Evolutionary conservation across 2,113 vertebrate species (phyloP).

Genomic region (Anas platyrhynchos): DNA sequence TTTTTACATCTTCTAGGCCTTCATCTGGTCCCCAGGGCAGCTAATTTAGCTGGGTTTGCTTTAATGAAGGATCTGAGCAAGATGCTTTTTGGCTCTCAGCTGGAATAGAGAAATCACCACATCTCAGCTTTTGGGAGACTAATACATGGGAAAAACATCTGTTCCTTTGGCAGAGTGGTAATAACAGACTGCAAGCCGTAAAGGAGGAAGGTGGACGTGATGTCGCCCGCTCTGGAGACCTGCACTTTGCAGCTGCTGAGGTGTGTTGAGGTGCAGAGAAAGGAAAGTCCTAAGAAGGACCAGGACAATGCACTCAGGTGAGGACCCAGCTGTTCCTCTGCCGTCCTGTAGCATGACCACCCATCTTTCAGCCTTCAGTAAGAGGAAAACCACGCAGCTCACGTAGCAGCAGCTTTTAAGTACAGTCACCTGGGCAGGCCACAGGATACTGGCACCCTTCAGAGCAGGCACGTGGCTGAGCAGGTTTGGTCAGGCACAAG

Average conservation of each 20-base stretch:
- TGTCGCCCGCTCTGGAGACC: neutral
- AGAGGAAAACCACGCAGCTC: neutral
- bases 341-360: neutral
- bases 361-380: accelerated
- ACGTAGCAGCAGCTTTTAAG: neutral
- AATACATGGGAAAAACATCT: neutral
- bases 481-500: neutral
- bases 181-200: neutral
- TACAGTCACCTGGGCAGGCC: neutral
- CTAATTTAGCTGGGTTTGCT: neutral
- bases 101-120: neutral
- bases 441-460: neutral
- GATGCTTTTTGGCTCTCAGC: neutral
- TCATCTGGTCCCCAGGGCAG: neutral
- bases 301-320: neutral
- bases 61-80: neutral
- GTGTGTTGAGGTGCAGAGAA: neutral
- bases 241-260: neutral
- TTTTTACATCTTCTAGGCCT: neutral
- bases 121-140: neutral
- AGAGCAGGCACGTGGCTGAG: neutral
- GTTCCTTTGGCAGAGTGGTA: neutral
- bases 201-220: neutral
- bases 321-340: neutral
- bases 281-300: neutral